Evolutionary conservation across 2,888 invertebrate genomes (phyloP).

Genomic region (Tetragonula carbonaria): DNA sequence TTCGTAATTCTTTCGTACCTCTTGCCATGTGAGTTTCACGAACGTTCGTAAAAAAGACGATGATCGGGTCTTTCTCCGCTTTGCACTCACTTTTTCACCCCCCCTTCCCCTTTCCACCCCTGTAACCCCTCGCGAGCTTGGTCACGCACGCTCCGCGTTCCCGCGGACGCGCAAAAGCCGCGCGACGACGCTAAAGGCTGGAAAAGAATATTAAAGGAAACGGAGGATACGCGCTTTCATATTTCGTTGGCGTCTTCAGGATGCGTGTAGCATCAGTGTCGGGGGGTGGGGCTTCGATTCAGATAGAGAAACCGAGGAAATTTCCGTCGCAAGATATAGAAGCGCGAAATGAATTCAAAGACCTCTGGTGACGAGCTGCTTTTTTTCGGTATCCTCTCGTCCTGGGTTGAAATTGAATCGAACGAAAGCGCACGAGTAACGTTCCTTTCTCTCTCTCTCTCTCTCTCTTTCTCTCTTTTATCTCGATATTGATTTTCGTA

Average conservation of each 20-base stretch:
- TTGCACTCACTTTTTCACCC: background rate
- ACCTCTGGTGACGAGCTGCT: conserved; percentile 22
- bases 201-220: conserved; percentile 70
- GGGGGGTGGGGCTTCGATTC: conserved; percentile 36
- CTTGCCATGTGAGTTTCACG: no score
- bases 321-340: conserved; percentile 42
- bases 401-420: conserved; percentile 45
- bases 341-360: conserved; percentile 51
- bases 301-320: conserved; percentile 51
- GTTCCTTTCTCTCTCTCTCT: background rate
- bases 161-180: conserved; percentile 22
- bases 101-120: no score
- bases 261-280: background rate
- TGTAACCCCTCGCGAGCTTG: background rate
- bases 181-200: conserved; percentile 5
- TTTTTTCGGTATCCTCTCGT: conserved; percentile 3
- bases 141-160: conserved; percentile 28
- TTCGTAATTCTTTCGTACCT: no score
- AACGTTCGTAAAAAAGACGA: background rate
- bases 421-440: background rate
- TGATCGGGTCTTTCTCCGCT: background rate
- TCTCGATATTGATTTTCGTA: background rate
- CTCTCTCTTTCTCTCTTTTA: background rate
- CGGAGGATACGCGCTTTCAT: conserved; percentile 62
- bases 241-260: conserved; percentile 58